Percentiles rank a stretch among this genome's conserved stretches.
Evolutionary conservation across 2,888 invertebrate genomes (phyloP).

Genomic region (Omphaloscelis lunosa): DNA sequence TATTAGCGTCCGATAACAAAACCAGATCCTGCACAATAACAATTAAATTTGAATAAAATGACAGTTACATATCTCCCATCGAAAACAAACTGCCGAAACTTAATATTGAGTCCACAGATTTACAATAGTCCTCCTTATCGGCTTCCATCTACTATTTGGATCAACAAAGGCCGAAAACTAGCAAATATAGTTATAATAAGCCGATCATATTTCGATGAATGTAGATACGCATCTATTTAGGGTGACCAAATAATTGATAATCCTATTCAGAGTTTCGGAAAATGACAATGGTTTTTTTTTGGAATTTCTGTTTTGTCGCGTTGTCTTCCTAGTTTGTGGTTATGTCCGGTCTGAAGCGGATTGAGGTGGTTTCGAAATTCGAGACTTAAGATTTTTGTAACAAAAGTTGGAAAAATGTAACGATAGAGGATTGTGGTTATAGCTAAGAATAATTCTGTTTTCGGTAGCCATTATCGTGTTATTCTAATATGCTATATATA

Average conservation of each 20-base stretch:
- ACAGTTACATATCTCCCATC: conserved; percentile 78
- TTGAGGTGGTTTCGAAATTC: conserved; percentile 55
- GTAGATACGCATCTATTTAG: conserved; percentile 79
- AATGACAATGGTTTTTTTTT: conserved; percentile 72
- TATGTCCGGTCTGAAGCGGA: conserved; percentile 63
- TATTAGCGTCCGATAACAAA: conserved; percentile 51
- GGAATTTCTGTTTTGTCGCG: conserved; percentile 68
- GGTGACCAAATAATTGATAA: conserved; percentile 86
- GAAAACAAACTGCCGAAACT: conserved; percentile 81
- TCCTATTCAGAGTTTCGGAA: conserved; percentile 82
- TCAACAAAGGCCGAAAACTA: conserved; percentile 81
- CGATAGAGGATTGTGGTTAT: conserved; percentile 28
- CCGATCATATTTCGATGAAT: conserved; percentile 84
- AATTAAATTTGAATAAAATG: conserved; percentile 72
- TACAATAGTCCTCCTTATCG: conserved; percentile 69
- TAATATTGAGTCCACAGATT: conserved; percentile 71
- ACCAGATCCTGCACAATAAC: conserved; percentile 58
- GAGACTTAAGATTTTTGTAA: conserved; percentile 37
- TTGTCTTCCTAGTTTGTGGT: conserved; percentile 68
- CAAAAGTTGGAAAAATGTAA: conserved; percentile 30
- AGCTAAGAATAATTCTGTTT: conserved; percentile 27
- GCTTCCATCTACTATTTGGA: conserved; percentile 69
- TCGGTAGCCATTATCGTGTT: conserved; percentile 37
- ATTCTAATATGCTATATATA: conserved; percentile 45
- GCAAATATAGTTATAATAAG: conserved; percentile 89